Base-by-base conservation (phyloP, 2,888 invertebrate species). In the Pachliopta kotzebuea region DNA sequence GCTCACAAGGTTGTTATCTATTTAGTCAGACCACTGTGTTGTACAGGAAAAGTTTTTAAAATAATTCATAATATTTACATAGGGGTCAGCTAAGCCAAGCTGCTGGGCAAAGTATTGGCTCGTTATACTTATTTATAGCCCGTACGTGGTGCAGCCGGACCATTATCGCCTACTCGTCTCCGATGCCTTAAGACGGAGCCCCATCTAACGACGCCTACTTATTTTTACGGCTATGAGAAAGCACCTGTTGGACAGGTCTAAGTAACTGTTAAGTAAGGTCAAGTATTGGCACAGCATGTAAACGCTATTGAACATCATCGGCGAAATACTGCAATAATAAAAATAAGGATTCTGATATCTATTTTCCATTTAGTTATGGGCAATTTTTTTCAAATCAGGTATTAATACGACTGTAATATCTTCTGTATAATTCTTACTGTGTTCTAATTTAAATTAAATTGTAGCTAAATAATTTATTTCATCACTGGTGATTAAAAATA, bases 171-270 rank as follows among this genome's bases (percentile, higher is more conserved):
- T 58, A 45, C 53, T 23, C 31, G 37, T 37, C 37, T 24, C 50
- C 23, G 37, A n/a, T 31, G 9, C 58, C 29, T 49, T 2, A 56
- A 49, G 14, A 18, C 52, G 31, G 29, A 29, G 59, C 24, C 50
- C 14, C 31, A 37, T 52, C 50, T 52, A 62, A 52, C 56, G 62
- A 57, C 56, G 55, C 55, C 60, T 60, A 64, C 63, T 59, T 63
- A 63, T 63, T 63, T 62, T 62, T 59, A 59, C 55, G 63, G 59
- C 58, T 55, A 29, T 45, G n/a, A 54, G 56, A 29, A 56, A 56
- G 45, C 59, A 64, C 63, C 63, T 64, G 63, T 54, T 63, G 54
- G 63, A 63, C 63, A 55, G 63, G 63, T 63, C 58, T 59, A 56
- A 62, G 58, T 52, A 63, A 63, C 63, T 63, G 63, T 63, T 54